phyloP scores from a whole-genome alignment of 2,888 invertebrate species.

The Ormia ochracea region DNA sequence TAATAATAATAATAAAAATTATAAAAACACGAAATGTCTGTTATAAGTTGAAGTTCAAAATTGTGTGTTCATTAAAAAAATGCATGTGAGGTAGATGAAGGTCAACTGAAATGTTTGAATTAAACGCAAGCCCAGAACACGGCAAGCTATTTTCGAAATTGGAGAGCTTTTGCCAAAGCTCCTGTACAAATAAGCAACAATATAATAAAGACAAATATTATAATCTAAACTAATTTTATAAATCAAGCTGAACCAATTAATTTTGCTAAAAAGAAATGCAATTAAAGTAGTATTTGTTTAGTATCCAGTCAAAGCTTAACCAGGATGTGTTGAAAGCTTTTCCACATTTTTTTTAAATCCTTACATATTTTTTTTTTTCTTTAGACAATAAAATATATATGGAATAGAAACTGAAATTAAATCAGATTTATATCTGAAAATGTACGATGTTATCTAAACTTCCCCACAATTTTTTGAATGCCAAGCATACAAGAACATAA shows the following conservation, averaged over 20 bases:
- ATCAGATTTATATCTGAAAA: not conserved
- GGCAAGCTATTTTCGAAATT: not conserved
- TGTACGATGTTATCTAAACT: not conserved
- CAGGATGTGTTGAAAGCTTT: too few species aligned
- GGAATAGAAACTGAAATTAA: too few species aligned
- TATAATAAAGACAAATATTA: not conserved
- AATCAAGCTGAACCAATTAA: too few species aligned
- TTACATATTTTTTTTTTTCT: too few species aligned
- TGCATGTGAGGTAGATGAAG: not conserved
- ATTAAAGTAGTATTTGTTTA: too few species aligned
- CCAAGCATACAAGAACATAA: not conserved
- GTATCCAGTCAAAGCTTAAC: too few species aligned
- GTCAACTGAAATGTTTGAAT: not conserved
- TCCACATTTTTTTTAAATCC: too few species aligned
- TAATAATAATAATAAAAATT: not conserved
- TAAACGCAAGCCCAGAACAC: not conserved
- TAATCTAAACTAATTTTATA: too few species aligned
- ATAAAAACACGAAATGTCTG: not conserved
- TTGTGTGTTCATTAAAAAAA: constrained; percentile 14
- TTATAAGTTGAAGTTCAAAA: constrained; percentile 4
- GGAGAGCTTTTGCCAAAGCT: not conserved
- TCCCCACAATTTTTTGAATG: not conserved
- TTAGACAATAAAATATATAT: too few species aligned
- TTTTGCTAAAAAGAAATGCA: too few species aligned
- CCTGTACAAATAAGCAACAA: not conserved